Evolutionary conservation across 2,888 invertebrate genomes (phyloP).

Genomic region (Lydus trimaculatus): DNA sequence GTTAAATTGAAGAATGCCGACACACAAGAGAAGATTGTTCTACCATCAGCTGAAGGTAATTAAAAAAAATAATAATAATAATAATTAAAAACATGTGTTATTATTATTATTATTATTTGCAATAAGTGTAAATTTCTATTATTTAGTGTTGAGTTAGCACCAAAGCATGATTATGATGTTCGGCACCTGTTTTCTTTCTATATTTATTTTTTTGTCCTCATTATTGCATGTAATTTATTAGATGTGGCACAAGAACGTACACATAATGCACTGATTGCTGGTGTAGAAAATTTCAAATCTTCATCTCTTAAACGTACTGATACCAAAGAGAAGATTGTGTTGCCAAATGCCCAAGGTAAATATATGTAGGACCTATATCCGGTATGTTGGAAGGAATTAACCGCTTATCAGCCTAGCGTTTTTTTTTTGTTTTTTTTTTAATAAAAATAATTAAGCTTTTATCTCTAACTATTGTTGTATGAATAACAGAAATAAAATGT

Average conservation of each 20-base stretch:
- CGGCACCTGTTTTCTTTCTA: conserved; percentile 28
- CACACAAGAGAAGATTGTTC: conserved; percentile 89
- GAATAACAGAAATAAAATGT: too few species aligned
- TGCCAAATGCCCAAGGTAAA: conserved; percentile 85
- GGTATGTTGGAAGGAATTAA: conserved; percentile 2
- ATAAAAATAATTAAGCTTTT: not conserved
- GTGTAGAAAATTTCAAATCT: conserved; percentile 79
- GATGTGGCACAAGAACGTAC: conserved; percentile 78
- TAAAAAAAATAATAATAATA: too few species aligned
- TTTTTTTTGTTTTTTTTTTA: not conserved
- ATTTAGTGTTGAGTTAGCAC: not conserved
- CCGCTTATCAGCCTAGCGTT: too few species aligned
- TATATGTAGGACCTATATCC: too few species aligned
- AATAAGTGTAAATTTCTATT: not conserved
- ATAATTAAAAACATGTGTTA: not conserved
- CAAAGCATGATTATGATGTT: conserved; percentile 12
- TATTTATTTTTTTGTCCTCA: conserved; percentile 9
- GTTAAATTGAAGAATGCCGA: conserved; percentile 87
- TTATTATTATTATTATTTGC: conserved; percentile 12
- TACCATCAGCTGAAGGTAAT: conserved; percentile 93
- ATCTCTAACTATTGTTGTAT: not conserved
- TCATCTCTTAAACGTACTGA: conserved; percentile 75
- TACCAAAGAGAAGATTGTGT: conserved; percentile 82
- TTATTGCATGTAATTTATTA: conserved; percentile 52
- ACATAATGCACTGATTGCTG: conserved; percentile 78